Evolutionary conservation across 2,888 invertebrate genomes (phyloP).

Genomic region (Erebia aethiops): DNA sequence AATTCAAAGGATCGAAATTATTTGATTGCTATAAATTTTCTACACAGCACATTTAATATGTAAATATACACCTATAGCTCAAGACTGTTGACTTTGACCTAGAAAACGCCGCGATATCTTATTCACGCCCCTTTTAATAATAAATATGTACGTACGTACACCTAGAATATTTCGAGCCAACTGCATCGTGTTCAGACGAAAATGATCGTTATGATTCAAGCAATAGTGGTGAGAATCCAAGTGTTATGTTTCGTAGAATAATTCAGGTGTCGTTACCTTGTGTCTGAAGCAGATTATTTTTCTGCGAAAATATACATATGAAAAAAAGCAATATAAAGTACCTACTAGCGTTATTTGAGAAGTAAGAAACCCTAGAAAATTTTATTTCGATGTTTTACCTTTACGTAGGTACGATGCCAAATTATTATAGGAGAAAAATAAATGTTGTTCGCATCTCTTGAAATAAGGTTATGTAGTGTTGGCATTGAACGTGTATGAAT

Average conservation of each 20-base stretch:
- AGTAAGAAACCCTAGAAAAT: not conserved
- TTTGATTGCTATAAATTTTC: not conserved
- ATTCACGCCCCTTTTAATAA: slow-evolving; percentile 38
- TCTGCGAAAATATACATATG: not conserved
- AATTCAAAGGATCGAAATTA: not conserved
- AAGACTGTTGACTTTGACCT: slow-evolving; percentile 38
- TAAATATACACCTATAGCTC: slow-evolving; percentile 24
- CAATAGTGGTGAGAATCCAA: not conserved
- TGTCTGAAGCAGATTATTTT: slow-evolving; percentile 9
- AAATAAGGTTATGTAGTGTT: too few species aligned
- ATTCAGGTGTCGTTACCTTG: slow-evolving; percentile 6
- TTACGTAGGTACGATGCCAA: too few species aligned
- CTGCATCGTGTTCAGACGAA: slow-evolving; percentile 20
- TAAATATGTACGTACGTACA: slow-evolving; percentile 35
- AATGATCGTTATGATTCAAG: slow-evolving; percentile 20
- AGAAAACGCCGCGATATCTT: slow-evolving; percentile 35
- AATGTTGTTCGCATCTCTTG: too few species aligned
- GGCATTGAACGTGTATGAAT: too few species aligned
- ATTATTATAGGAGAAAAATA: too few species aligned
- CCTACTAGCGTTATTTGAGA: not conserved
- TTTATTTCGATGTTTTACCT: not conserved
- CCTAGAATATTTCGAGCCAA: slow-evolving; percentile 32
- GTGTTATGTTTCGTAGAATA: not conserved
- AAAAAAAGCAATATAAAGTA: too few species aligned
- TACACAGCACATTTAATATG: slow-evolving; percentile 4